Conservation (phyloP, 2,113 vertebrate species). For the Baryphthengus martii region DNA sequence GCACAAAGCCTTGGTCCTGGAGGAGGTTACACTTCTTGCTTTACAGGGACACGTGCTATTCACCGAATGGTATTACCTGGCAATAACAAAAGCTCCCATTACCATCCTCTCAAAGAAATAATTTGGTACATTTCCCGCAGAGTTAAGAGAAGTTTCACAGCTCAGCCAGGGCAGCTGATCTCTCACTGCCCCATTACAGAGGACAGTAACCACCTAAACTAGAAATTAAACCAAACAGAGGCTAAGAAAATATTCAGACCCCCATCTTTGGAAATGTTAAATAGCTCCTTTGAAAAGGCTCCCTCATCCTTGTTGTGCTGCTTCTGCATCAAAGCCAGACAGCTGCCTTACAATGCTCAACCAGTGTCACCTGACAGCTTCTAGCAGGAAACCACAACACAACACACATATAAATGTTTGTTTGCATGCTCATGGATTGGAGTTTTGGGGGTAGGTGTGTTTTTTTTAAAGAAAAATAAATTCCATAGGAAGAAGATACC, state of each 20-base stretch:
- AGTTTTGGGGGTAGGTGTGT: accelerated
- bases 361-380: neutral
- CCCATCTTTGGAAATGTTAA: neutral
- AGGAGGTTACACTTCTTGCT: neutral
- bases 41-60: neutral
- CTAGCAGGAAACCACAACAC: neutral
- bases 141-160: neutral
- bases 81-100: neutral
- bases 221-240: neutral
- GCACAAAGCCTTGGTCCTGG: neutral
- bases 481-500: neutral
- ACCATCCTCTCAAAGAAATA: neutral
- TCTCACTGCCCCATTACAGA: neutral
- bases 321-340: neutral
- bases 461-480: neutral
- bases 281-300: neutral
- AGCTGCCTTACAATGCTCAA: neutral
- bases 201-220: neutral
- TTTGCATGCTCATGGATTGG: neutral
- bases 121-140: neutral
- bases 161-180: neutral
- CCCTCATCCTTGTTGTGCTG: neutral
- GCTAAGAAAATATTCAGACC: neutral
- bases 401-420: neutral
- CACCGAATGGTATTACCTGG: neutral